Percentiles rank a stretch among this genome's conserved stretches.
These are phyloP conservation scores for Austrofundulus limnaeus DNA, from an alignment of 2,113 vertebrate species.

Conservation along the genomic window DNA sequence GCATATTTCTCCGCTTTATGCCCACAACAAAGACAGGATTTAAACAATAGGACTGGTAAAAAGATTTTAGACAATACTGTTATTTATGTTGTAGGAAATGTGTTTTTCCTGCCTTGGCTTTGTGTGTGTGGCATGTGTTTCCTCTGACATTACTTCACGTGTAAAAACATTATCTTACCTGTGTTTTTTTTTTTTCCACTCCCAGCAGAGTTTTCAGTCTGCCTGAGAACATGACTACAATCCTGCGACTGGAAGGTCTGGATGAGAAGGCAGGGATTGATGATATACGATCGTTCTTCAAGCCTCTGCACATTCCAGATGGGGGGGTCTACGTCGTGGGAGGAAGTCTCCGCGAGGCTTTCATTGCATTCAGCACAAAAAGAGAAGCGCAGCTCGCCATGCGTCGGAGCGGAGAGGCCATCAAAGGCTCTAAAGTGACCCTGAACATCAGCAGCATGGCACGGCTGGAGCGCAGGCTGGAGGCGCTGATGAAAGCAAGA, in stretches of 20 bases:
- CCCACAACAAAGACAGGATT: too few species aligned
- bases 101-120: not conserved
- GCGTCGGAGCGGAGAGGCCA: slow-evolving; percentile 80
- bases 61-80: too few species aligned
- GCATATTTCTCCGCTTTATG: too few species aligned
- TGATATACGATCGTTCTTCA: slow-evolving; percentile 92
- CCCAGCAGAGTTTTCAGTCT: slow-evolving; percentile 7
- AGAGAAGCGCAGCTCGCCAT: slow-evolving; percentile 88
- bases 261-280: slow-evolving; percentile 84
- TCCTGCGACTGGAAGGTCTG: slow-evolving; percentile 92
- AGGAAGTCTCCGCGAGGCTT: slow-evolving; percentile 89
- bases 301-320: slow-evolving; percentile 87
- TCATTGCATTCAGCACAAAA: slow-evolving; percentile 90
- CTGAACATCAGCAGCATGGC: slow-evolving; percentile 88
- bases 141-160: not conserved
- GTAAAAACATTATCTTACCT: too few species aligned
- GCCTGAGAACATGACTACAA: slow-evolving; percentile 79
- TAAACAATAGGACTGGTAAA: too few species aligned
- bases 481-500: slow-evolving; percentile 73
- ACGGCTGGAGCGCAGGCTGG: slow-evolving; percentile 87
- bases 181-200: not conserved
- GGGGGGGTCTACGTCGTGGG: slow-evolving; percentile 94
- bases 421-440: slow-evolving; percentile 83
- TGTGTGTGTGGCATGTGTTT: not conserved
- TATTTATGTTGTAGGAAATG: too few species aligned